Conservation (phyloP, 2,113 vertebrate species). For the Amblyornis subalaris region DNA sequence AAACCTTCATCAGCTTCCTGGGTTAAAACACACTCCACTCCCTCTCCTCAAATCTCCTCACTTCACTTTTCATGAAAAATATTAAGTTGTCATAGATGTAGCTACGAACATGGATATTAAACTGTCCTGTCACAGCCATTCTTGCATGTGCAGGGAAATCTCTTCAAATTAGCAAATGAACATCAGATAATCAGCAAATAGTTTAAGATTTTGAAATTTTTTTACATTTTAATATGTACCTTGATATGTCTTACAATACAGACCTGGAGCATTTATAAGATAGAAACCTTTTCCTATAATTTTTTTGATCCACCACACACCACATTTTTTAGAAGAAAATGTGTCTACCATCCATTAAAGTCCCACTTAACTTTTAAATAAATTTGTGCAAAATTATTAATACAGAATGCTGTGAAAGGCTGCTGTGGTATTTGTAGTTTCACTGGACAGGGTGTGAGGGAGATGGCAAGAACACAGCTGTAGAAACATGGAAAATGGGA, state of each 20-base stretch:
- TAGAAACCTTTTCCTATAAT: not conserved
- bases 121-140: not conserved
- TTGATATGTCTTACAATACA: not conserved
- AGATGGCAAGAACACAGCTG: not conserved
- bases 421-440: not conserved
- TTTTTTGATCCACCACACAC: not conserved
- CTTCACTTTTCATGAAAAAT: not conserved
- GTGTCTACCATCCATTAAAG: not conserved
- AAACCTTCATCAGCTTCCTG: not conserved
- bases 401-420: not conserved
- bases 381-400: not conserved
- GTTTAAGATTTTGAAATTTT: not conserved
- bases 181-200: not conserved
- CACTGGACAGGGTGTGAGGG: not conserved
- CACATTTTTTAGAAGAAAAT: not conserved
- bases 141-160: not conserved
- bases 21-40: not conserved
- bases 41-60: not conserved
- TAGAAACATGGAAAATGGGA: not conserved
- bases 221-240: not conserved
- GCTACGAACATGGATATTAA: not conserved
- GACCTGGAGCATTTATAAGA: not conserved
- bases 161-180: not conserved
- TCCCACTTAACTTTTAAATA: rapidly evolving
- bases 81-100: not conserved